Percentiles rank a stretch among this genome's conserved stretches.
phyloP scores from a whole-genome alignment of 2,888 invertebrate genomes.

The Patella caerulea region DNA sequence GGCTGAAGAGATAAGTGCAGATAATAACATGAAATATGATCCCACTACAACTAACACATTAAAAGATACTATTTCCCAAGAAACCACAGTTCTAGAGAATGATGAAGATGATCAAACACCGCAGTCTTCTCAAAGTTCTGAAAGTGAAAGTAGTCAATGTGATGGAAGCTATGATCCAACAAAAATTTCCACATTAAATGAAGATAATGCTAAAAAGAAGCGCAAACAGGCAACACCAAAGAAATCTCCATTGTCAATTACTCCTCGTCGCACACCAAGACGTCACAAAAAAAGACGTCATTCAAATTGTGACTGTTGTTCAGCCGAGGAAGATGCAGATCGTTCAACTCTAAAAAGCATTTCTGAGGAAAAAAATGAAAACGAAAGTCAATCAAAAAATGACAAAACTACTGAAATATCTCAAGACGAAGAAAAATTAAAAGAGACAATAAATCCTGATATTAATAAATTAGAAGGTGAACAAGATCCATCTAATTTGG shows the following conservation, averaged over 20 bases:
- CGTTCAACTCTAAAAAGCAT: slow-evolving; percentile 6
- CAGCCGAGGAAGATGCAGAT: not conserved
- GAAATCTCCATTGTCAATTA: slow-evolving; percentile 29
- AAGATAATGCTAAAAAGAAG: slow-evolving; percentile 24
- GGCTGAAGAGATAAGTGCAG: not conserved
- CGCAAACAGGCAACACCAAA: slow-evolving; percentile 52
- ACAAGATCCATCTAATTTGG: not conserved
- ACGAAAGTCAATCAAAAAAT: not conserved
- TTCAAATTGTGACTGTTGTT: not conserved
- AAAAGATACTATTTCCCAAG: slow-evolving; percentile 4
- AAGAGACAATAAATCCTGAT: not conserved
- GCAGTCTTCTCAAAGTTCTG: not conserved
- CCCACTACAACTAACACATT: not conserved
- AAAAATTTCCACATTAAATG: slow-evolving; percentile 17
- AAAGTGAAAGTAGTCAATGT: not conserved
- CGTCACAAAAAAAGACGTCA: slow-evolving; percentile 10
- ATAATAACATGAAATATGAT: not conserved
- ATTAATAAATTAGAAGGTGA: not conserved
- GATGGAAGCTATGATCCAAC: slow-evolving; percentile 20
- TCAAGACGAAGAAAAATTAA: not conserved
- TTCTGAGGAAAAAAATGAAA: slow-evolving; percentile 5
- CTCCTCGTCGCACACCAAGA: slow-evolving; percentile 26
- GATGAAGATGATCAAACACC: not conserved
- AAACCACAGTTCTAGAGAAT: not conserved
- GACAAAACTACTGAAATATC: too few relatives aligned